These are phyloP conservation scores for Achatina immaculata DNA, from an alignment of 1,140 invertebrate genomes.

Conservation along the genomic window DNA sequence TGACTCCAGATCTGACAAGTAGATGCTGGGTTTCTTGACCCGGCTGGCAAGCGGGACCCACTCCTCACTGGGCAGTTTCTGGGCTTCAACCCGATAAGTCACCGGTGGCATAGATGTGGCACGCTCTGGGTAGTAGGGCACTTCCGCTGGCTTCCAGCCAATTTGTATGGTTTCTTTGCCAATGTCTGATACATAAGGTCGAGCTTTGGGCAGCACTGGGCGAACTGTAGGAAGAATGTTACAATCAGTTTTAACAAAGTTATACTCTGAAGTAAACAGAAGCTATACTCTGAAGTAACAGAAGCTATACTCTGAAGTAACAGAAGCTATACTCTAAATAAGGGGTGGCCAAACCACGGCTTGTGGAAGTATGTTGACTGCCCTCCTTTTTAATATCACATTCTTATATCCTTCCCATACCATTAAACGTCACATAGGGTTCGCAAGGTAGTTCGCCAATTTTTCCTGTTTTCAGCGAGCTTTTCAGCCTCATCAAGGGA, in stretches of 20 bases:
- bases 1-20: conserved; percentile 56
- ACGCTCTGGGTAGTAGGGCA: conserved; percentile 28
- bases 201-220: conserved; percentile 56
- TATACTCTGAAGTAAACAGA: too few relatives aligned
- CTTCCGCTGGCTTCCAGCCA: conserved; percentile 60
- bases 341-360: too few relatives aligned
- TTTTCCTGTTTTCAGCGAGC: too few relatives aligned
- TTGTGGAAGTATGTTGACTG: too few relatives aligned
- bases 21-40: conserved; percentile 55
- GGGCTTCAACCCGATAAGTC: conserved; percentile 63
- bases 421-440: too few relatives aligned
- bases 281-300: too few relatives aligned
- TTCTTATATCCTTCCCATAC: too few relatives aligned
- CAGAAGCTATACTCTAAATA: too few relatives aligned
- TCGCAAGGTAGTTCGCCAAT: too few relatives aligned
- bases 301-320: too few relatives aligned
- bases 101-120: conserved; percentile 49
- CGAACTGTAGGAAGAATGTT: conserved; percentile 43
- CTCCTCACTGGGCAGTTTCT: conserved; percentile 59
- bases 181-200: conserved; percentile 61
- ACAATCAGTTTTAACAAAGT: neutral
- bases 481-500: too few relatives aligned
- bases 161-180: conserved; percentile 61
- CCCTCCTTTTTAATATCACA: too few relatives aligned
- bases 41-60: conserved; percentile 61